These are phyloP conservation scores for Smutsia temminckii DNA, from an alignment of 2,797 vertebrate genomes.

Conservation along the genomic window DNA sequence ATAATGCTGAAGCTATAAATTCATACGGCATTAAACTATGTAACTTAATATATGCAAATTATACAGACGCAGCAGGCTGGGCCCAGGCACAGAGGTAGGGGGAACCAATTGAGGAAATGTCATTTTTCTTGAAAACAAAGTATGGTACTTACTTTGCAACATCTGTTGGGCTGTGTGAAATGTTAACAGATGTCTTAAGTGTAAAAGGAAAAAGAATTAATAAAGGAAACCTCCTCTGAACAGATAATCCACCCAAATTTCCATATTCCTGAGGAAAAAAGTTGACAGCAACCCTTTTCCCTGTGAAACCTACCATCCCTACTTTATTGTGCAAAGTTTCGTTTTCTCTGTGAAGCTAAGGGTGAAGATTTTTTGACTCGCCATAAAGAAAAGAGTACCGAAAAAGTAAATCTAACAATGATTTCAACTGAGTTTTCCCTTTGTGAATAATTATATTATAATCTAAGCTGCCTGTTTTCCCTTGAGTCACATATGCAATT, in stretches of 20 bases:
- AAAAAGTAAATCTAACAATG: constrained; percentile 47
- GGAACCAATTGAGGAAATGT: constrained; percentile 77
- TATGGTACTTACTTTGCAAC: constrained; percentile 79
- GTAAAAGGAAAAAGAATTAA: constrained; percentile 68
- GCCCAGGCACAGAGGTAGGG: constrained; percentile 70
- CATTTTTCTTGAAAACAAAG: constrained; percentile 81
- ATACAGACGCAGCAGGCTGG: constrained; percentile 72
- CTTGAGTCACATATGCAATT: constrained; percentile 58
- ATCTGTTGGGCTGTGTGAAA: constrained; percentile 84
- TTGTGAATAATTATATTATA: constrained; percentile 64
- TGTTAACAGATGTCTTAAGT: constrained; percentile 86
- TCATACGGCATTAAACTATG: constrained; percentile 55
- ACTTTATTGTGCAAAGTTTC: constrained; percentile 73
- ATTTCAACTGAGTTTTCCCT: constrained; percentile 51
- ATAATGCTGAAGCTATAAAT: constrained; percentile 66
- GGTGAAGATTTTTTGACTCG: constrained; percentile 68
- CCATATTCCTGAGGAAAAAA: constrained; percentile 75
- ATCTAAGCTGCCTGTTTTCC: constrained; percentile 52
- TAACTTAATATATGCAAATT: constrained; percentile 76
- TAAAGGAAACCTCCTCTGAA: constrained; percentile 83
- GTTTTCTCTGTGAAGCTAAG: constrained; percentile 75
- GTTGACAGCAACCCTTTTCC: constrained; percentile 68
- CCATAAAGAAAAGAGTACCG: constrained; percentile 56
- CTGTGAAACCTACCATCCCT: constrained; percentile 72
- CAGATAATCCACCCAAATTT: constrained; percentile 83